Conservation (phyloP, 2,113 vertebrate genomes). For the Engystomops pustulosus region DNA sequence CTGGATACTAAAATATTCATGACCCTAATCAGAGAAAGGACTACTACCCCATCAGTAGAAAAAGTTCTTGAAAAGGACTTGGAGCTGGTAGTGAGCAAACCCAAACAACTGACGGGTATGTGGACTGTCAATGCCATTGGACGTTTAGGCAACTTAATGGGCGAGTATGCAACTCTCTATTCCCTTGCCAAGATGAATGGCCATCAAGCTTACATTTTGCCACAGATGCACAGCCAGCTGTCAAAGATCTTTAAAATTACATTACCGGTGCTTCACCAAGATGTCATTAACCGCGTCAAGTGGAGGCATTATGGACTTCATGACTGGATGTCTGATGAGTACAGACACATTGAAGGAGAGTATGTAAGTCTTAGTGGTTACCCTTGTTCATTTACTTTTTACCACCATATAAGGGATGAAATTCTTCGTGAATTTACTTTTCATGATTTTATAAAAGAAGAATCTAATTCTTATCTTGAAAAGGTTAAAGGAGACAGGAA, state of each 20-base stretch:
- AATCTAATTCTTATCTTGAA: slow-evolving; percentile 39
- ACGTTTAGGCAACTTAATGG: slow-evolving; percentile 72
- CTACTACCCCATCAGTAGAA: too few relatives aligned
- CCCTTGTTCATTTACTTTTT: slow-evolving; percentile 59
- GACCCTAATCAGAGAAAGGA: not conserved
- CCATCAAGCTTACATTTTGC: slow-evolving; percentile 58
- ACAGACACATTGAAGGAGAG: slow-evolving; percentile 50
- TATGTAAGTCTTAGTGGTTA: slow-evolving; percentile 47
- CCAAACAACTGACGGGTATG: slow-evolving; percentile 46
- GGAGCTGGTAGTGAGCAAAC: too few relatives aligned
- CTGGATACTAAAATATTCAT: not conserved
- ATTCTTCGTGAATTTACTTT: slow-evolving; percentile 59
- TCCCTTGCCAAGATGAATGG: slow-evolving; percentile 66
- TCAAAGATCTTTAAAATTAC: slow-evolving; percentile 27
- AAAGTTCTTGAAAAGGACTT: not conserved
- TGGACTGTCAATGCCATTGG: slow-evolving; percentile 64
- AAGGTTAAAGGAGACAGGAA: not conserved
- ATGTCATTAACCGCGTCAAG: not conserved
- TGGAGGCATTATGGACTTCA: slow-evolving; percentile 39
- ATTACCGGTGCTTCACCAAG: slow-evolving; percentile 13
- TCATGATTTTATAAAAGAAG: slow-evolving; percentile 43
- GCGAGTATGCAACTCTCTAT: slow-evolving; percentile 67
- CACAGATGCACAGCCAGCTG: slow-evolving; percentile 23
- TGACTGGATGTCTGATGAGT: slow-evolving; percentile 58
- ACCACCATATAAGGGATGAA: slow-evolving; percentile 56